These are phyloP conservation scores for Autographa gamma DNA, from an alignment of 2,888 invertebrate genomes.

Conservation along the genomic window DNA sequence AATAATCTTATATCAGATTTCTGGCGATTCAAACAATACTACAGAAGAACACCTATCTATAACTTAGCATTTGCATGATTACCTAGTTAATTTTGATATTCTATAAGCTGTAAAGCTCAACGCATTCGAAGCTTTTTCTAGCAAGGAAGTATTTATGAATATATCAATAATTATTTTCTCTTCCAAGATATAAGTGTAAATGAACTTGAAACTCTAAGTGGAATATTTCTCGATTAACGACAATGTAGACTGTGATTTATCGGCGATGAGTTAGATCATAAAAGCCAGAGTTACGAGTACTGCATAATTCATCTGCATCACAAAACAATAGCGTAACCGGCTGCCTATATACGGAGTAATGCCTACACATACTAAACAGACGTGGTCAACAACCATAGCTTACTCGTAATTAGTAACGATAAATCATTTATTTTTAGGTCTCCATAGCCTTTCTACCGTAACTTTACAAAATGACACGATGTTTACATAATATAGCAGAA, in stretches of 20 bases:
- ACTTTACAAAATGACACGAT: background rate
- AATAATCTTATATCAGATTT: constrained; percentile 19
- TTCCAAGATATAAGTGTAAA: constrained; percentile 35
- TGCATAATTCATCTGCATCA: constrained; percentile 75
- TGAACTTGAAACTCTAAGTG: constrained; percentile 61
- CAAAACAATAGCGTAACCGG: constrained; percentile 70
- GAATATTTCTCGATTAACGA: constrained; percentile 57
- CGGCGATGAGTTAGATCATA: constrained; percentile 66
- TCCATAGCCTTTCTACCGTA: constrained; percentile 6
- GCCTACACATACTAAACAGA: constrained; percentile 68
- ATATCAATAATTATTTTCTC: background rate
- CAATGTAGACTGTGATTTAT: constrained; percentile 66
- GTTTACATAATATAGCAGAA: background rate
- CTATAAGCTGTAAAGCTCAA: no score
- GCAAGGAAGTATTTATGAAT: background rate
- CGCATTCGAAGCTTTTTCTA: constrained; percentile 15
- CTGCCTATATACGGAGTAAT: constrained; percentile 63
- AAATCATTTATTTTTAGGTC: constrained; percentile 49
- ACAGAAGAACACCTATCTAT: background rate
- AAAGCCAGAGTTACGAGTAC: constrained; percentile 71
- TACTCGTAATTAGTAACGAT: constrained; percentile 54
- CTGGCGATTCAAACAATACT: background rate
- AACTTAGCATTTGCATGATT: constrained; percentile 11
- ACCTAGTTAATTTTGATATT: constrained; percentile 24
- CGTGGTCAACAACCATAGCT: constrained; percentile 64